These are phyloP conservation scores for Pachycephala philippinensis DNA, from an alignment of 2,113 vertebrate species.

Conservation along the genomic window DNA sequence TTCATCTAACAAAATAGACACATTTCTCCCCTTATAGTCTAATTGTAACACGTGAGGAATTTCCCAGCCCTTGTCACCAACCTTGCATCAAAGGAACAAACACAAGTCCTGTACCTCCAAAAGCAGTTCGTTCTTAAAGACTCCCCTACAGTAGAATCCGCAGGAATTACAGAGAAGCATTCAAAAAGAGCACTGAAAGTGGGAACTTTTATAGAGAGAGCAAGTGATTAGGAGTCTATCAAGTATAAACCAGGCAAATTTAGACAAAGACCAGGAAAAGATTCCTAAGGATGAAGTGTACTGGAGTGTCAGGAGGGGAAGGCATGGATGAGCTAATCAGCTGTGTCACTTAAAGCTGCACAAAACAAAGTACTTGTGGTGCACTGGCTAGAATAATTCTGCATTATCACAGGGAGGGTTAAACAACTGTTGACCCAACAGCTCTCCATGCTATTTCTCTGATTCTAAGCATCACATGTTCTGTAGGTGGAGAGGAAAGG, in stretches of 20 bases:
- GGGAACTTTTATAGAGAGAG: not conserved
- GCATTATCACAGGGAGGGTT: conserved; percentile 26
- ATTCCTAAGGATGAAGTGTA: not conserved
- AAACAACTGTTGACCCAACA: conserved; percentile 45
- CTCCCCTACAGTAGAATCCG: not conserved
- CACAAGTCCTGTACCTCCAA: not conserved
- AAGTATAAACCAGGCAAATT: not conserved
- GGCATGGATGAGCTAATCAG: not conserved
- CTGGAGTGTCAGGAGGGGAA: not conserved
- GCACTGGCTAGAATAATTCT: not conserved
- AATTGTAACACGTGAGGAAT: not conserved
- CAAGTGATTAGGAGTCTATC: not conserved
- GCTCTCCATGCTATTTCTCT: conserved; percentile 4
- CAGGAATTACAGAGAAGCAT: not conserved
- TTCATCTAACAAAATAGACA: not conserved
- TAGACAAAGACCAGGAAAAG: not conserved
- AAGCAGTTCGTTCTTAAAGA: not conserved
- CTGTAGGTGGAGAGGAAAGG: conserved; percentile 12
- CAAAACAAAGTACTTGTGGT: conserved; percentile 39
- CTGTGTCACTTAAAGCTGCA: not conserved
- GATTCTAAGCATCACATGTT: conserved; percentile 5
- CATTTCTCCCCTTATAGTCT: not conserved
- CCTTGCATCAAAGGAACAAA: not conserved
- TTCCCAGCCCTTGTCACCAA: not conserved
- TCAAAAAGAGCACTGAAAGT: not conserved